Evolutionary conservation across 2,797 vertebrate genomes (phyloP), one percentile per base, ranked within the genome.

Genomic region (Petrocephalus sullivani): DNA sequence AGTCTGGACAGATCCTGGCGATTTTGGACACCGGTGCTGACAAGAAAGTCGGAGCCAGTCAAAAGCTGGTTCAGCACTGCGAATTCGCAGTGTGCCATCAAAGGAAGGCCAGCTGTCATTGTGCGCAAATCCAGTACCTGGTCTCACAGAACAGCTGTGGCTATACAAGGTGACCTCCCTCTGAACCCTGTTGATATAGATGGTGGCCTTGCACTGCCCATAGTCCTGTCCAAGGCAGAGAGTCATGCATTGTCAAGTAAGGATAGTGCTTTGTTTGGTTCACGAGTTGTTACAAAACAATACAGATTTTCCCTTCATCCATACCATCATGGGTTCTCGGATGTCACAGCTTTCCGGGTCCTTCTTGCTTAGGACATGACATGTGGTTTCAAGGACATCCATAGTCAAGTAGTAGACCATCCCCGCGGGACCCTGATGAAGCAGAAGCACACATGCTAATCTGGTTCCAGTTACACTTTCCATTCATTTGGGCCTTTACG

Each of bases 351-450:
- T 46, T 86, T 91, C 94, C 91, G 86, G 93, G 87, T 92, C 86
- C 57, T 86, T 93, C 89, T 37, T 94, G 89, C 92, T 95, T 84
- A 95, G 88, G 64, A 95, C 93, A 0, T 92, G 95, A 90, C 95
- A 96, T 83, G 91, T 93, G 54, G 95, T 96, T 91, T 96, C 95
- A 6, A 93, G 89, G 1, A 96, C 93, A 61, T 96, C 93, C 88
- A 96, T 16, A 9, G 92, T 95, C 78, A 96, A 90, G 90, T 96
- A 96, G 83, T 89, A 92, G 41, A 92, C 91, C 37, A 89, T 86
- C 14, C 92, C 91, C 0, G 60, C 90, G 57, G 89, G 89, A 12
- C 88, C 89, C 92, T 92, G 33, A 19, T 23, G 87, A 23, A 61
- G 2, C 56, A 89, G 51, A 51, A 88, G 81, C 1, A 54, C 4